Evolutionary conservation across 92 coral and sea anemone species (phyloP), one percentile per base, ranked within the genome.

Genomic region (Palythoa caribaeorum): DNA sequence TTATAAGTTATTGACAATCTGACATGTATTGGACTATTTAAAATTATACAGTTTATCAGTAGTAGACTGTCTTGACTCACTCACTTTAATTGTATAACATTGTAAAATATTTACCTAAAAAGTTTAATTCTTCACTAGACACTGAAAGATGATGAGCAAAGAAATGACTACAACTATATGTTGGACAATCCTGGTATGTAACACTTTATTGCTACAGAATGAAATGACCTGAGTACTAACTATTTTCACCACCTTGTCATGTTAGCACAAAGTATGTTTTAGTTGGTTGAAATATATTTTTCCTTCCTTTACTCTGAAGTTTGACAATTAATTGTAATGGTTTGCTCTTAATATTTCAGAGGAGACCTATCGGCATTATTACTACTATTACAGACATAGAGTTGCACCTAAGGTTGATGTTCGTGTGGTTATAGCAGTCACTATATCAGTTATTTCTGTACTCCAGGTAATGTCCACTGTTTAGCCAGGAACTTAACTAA

Each of bases 101-200:
- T 28, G 28, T 28, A 28, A 28, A 28, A 0, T 44, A 44, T 44
- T 44, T 44, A 3, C 47, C 47, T 28, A 40, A 5, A 40, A 2
- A 40, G 47, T 44, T 1, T 13, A 11, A 59, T 71, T 39, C 36
- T 75, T 50, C 65, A 16, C 48, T 77, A 97, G 99, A 96, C 95
- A 84, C 90, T 97, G 68, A 94, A 94, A 94, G 99, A 97, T 90
- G 98, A 96, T 35, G 99, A 97, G 73, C 98, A 94, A 76, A 91
- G 98, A 48, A 90, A 93, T 78, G 99, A 97, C 79, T 97, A 97
- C 91, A 98, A 97, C 77, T 97, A 97, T 88, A 97, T 97, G 99
- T 88, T 97, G 96, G 99, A 97, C 76, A 90, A 97, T 70, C 99
- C 99, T 76, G 99, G 99, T 96, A 69, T 5, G 85, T 71, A 53